These are phyloP conservation scores for Drosophila pectinifera DNA, from an alignment of 1,140 invertebrate species.

Conservation along the genomic window DNA sequence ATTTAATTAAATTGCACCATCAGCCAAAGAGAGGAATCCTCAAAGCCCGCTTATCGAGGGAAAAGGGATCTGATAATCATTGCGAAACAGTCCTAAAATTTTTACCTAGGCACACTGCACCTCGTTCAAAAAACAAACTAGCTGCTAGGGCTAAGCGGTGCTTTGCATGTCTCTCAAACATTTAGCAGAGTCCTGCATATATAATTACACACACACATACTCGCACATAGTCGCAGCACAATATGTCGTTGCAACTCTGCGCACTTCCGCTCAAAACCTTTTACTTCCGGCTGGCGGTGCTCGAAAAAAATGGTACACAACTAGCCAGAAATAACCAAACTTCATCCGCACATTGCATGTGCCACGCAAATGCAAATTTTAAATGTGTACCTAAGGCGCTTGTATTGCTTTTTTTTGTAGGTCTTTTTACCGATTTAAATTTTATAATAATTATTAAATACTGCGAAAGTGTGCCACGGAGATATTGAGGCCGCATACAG, in stretches of 20 bases:
- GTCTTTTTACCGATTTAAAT: conserved; percentile 33
- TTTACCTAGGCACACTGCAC: conserved; percentile 33
- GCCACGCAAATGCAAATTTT: conserved; percentile 65
- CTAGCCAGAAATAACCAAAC: conserved; percentile 59
- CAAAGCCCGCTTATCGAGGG: not conserved
- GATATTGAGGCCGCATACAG: conserved; percentile 28
- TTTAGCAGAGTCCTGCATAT: conserved; percentile 60
- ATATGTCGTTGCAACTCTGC: conserved; percentile 68
- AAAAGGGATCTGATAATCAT: not conserved
- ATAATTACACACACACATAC: conserved; percentile 60
- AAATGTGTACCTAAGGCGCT: conserved; percentile 9
- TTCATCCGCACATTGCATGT: conserved; percentile 67
- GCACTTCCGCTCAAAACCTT: conserved; percentile 79
- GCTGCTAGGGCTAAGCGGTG: conserved; percentile 28
- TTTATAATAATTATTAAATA: conserved; percentile 33
- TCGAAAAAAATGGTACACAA: conserved; percentile 59
- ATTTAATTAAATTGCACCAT: not conserved
- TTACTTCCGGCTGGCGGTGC: conserved; percentile 66
- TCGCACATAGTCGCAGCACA: conserved; percentile 6
- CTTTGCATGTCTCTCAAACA: conserved; percentile 61
- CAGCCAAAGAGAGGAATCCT: not conserved
- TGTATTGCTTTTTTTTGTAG: conserved; percentile 17
- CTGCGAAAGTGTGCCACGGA: conserved; percentile 41
- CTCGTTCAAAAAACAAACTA: conserved; percentile 67
- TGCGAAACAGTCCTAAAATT: conserved; percentile 21